Percentiles rank a stretch among this genome's conserved stretches.
Conservation (phyloP, 2,888 invertebrate species). For the Sialis lutaria region DNA sequence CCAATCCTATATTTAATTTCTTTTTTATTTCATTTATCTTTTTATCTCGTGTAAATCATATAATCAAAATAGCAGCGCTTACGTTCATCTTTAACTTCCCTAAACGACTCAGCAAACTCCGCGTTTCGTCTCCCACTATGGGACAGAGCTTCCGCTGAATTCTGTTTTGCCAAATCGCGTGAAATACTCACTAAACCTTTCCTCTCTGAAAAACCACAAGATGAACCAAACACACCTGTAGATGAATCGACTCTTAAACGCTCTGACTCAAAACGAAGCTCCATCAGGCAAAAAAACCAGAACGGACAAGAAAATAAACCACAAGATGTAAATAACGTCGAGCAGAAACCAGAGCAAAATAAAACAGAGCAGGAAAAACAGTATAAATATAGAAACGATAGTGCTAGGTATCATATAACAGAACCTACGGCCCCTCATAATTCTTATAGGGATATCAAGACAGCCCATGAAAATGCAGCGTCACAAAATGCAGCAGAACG, state of each 20-base stretch:
- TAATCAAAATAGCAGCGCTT: slow-evolving; percentile 24
- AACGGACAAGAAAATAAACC: not conserved
- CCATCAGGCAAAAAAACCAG: not conserved
- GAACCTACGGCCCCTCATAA: slow-evolving; percentile 16
- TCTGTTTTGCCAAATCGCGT: slow-evolving; percentile 53
- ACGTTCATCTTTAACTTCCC: slow-evolving; percentile 31
- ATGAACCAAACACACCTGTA: slow-evolving; percentile 1
- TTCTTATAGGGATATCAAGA: slow-evolving; percentile 21
- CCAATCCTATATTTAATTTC: too few species aligned
- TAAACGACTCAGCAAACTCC: slow-evolving; percentile 26
- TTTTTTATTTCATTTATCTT: too few species aligned
- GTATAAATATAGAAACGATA: not conserved
- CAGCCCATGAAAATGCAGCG: not conserved
- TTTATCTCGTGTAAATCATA: too few species aligned
- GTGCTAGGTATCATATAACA: not conserved
- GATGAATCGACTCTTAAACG: slow-evolving; percentile 3
- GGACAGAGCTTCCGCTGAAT: slow-evolving; percentile 57
- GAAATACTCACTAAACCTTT: slow-evolving; percentile 45
- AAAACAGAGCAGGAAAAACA: too few species aligned
- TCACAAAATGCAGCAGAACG: not conserved
- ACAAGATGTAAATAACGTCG: not conserved
- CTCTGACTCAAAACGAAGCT: not conserved
- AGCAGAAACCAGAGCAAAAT: not conserved
- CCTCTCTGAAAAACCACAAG: slow-evolving; percentile 5
- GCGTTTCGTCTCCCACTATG: slow-evolving; percentile 42